Percentiles rank a stretch among this genome's conserved stretches.
Conservation (phyloP, 2,113 vertebrate species). For the Nothobranchius furzeri region DNA sequence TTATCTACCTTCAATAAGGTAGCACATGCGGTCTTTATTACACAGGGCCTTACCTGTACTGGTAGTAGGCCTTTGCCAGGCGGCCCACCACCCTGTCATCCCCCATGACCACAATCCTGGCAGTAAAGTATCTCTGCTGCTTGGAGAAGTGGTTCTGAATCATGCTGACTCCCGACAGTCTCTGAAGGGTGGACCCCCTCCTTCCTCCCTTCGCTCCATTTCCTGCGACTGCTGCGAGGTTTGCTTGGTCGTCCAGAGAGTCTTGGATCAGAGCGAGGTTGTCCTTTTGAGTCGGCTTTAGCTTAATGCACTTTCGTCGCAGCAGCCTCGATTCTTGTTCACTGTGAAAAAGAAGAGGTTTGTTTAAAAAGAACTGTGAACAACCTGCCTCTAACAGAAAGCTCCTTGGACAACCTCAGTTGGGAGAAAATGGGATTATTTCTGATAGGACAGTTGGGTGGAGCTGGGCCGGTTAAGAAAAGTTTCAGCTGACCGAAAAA, state of each 20-base stretch:
- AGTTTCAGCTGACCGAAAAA: no score
- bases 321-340: slow-evolving; percentile 77
- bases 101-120: slow-evolving; percentile 87
- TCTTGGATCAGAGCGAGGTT: slow-evolving; percentile 80
- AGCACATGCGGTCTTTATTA: no score
- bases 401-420: no score
- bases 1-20: no score
- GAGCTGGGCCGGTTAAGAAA: no score
- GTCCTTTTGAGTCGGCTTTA: slow-evolving; percentile 77
- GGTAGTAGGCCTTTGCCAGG: slow-evolving; percentile 87
- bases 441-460: no score
- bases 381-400: no score
- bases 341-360: neutral
- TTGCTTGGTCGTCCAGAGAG: slow-evolving; percentile 65
- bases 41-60: slow-evolving; percentile 79
- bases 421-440: no score
- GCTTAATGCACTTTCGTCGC: slow-evolving; percentile 86
- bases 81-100: slow-evolving; percentile 87
- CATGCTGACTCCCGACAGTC: slow-evolving; percentile 53
- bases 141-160: slow-evolving; percentile 66
- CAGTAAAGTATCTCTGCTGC: slow-evolving; percentile 82
- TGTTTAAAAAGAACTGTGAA: no score
- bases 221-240: slow-evolving; percentile 12
- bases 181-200: slow-evolving; percentile 68
- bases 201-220: slow-evolving; percentile 30